Percentiles rank a stretch among this genome's conserved stretches.
Conservation (phyloP, 2,888 invertebrate genomes). For the Nebria brevicollis region DNA sequence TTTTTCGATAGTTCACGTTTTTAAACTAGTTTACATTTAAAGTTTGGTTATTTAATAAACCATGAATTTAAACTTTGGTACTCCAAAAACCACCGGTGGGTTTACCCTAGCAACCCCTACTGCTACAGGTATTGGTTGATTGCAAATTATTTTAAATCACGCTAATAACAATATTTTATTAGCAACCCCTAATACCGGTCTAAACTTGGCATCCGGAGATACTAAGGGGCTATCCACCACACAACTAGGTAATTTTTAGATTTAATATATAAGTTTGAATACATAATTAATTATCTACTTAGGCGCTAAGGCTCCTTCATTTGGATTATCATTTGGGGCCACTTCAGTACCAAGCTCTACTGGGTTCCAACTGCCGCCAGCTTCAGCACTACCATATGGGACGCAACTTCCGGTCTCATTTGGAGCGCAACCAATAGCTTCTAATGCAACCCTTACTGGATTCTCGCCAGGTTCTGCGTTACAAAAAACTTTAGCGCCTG, state of each 20-base stretch:
- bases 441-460: slow-evolving; percentile 43
- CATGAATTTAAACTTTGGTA: slow-evolving; percentile 57
- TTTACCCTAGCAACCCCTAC: slow-evolving; percentile 60
- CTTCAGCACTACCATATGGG: slow-evolving; percentile 26
- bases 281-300: slow-evolving; percentile 49
- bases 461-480: slow-evolving; percentile 50
- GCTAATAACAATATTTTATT: slow-evolving; percentile 4
- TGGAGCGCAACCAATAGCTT: slow-evolving; percentile 16
- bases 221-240: slow-evolving; percentile 30
- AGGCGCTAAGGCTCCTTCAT: slow-evolving; percentile 41
- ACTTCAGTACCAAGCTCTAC: slow-evolving; percentile 47
- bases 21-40: slow-evolving; percentile 11
- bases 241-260: neutral
- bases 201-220: slow-evolving; percentile 45
- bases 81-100: slow-evolving; percentile 54
- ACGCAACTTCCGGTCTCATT: slow-evolving; percentile 25
- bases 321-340: slow-evolving; percentile 44
- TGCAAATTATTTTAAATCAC: neutral
- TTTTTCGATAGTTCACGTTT: slow-evolving; percentile 32
- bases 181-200: slow-evolving; percentile 40
- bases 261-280: slow-evolving; percentile 41
- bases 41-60: slow-evolving; percentile 20
- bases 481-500: slow-evolving; percentile 26
- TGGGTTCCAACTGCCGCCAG: slow-evolving; percentile 36
- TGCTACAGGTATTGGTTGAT: slow-evolving; percentile 61